These are phyloP conservation scores for Yponomeuta plumbellus DNA, from an alignment of 2,888 invertebrate genomes.

Conservation along the genomic window DNA sequence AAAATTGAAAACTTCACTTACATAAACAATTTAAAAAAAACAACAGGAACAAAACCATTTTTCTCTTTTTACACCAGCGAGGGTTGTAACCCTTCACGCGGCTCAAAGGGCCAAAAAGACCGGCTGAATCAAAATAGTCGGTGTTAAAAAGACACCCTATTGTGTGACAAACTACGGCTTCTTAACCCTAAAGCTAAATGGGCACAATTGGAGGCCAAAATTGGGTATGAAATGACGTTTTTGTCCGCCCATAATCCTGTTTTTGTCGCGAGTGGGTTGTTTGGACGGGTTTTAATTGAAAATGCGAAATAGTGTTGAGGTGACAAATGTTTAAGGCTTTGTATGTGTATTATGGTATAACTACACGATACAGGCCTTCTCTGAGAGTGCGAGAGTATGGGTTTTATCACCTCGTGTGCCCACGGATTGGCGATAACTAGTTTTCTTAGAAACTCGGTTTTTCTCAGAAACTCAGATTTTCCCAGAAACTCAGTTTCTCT, in stretches of 20 bases:
- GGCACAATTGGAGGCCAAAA: slow-evolving; percentile 61
- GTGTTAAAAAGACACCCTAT: slow-evolving; percentile 71
- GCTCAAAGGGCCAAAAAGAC: slow-evolving; percentile 40
- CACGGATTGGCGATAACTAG: no score
- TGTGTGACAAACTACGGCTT: slow-evolving; percentile 62
- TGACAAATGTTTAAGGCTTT: not conserved
- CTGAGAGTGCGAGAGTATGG: no score
- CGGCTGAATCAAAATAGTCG: slow-evolving; percentile 56
- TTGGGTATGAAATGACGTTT: slow-evolving; percentile 22
- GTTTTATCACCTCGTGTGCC: no score
- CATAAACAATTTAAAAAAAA: not conserved
- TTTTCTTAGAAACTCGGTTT: no score
- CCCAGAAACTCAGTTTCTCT: no score
- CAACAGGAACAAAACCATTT: not conserved
- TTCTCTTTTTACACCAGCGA: slow-evolving; percentile 12
- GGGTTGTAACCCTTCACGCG: slow-evolving; percentile 54
- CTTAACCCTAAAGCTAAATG: slow-evolving; percentile 65
- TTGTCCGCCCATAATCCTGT: not conserved
- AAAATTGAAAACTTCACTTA: not conserved
- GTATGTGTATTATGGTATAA: not conserved
- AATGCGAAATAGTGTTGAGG: not conserved
- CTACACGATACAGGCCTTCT: no score
- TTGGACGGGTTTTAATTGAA: not conserved
- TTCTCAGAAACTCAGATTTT: no score
- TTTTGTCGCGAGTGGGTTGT: not conserved